Base-by-base conservation (phyloP, 2,113 vertebrate genomes). In the Lutjanus erythropterus region DNA sequence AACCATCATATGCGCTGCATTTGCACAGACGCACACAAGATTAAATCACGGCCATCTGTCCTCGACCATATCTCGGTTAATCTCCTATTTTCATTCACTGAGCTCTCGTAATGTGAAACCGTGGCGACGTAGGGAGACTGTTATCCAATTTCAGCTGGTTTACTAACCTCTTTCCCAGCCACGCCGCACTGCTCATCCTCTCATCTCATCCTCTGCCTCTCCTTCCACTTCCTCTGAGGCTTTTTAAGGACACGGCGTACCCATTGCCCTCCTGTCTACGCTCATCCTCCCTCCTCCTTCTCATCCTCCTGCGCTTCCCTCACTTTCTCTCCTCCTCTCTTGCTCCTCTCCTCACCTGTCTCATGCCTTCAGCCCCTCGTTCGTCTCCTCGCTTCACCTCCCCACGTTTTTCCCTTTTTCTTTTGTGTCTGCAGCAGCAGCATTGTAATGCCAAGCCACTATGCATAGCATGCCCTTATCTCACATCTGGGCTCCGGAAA, bases 131-230 rank as follows among this genome's bases (percentile, higher is more conserved):
- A 75, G 85, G 41, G 82, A 88, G 76, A 49, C 86, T 75, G 82
- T 90, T 84, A 91, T 90, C 91, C 89, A 88, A 92, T 93, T 90
- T 81, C 89, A 59, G 16, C 88, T 89, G 93, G 93, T 93, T 93
- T 93, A 94, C 93, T 94, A 93, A 93, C 93, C 91, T 91, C 93
- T 70, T 94, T 93, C 90, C 81, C 80, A 78, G 87, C 80, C 73
- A 75, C 77, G 80, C 88, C 68, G 82, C 91, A 89, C 87, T 89
- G 89, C 91, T 93, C 90, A 89, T 87, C 83, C 84, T 83, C 83
- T 55, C 78, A 81, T 81, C 86, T 78, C 84, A 86, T 86, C 76
- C 66, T n/a, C 81, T 78, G 69, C 86, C 77, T 84, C 81, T 86
- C 81, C 78, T 82, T 84, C 35, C 60, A 27, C 88, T 87, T 81